phyloP scores from a whole-genome alignment of 2,113 vertebrate species.

The Corythaeola cristata region DNA sequence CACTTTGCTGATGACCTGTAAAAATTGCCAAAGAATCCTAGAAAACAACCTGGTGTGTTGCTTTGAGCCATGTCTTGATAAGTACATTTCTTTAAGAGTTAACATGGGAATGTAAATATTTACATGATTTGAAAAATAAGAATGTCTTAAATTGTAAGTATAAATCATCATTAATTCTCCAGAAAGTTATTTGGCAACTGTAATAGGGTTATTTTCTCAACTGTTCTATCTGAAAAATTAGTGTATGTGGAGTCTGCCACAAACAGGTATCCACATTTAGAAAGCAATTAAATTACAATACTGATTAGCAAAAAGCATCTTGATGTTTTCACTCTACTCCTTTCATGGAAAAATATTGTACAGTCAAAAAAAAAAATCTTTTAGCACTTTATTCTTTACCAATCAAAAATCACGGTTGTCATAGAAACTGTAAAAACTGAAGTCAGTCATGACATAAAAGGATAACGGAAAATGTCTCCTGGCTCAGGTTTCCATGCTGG shows the following conservation, averaged over 20 bases:
- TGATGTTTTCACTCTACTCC: not conserved
- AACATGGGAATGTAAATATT: not conserved
- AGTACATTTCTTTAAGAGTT: not conserved
- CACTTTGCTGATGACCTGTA: not conserved
- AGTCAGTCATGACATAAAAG: slow-evolving; percentile 61
- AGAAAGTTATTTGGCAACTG: not conserved
- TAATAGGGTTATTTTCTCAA: slow-evolving; percentile 5
- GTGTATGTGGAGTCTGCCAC: not conserved
- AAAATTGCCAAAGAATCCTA: not conserved
- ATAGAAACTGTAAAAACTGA: slow-evolving; percentile 75
- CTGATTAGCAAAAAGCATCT: slow-evolving; percentile 36
- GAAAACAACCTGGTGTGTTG: not conserved
- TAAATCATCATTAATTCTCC: not conserved
- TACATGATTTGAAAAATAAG: not conserved
- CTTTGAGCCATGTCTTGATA: not conserved
- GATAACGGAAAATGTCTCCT: slow-evolving; percentile 61
- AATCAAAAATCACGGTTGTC: slow-evolving; percentile 69
- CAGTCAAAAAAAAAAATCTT: slow-evolving; percentile 27
- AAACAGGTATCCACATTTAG: slow-evolving; percentile 42
- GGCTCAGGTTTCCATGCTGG: not conserved
- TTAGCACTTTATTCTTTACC: slow-evolving; percentile 52
- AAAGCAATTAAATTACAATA: slow-evolving; percentile 33
- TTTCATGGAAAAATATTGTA: slow-evolving; percentile 41
- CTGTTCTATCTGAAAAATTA: slow-evolving; percentile 19
- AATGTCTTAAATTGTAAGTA: not conserved